Conservation (phyloP, 2,797 vertebrate species). For the Iguana delicatissima region DNA sequence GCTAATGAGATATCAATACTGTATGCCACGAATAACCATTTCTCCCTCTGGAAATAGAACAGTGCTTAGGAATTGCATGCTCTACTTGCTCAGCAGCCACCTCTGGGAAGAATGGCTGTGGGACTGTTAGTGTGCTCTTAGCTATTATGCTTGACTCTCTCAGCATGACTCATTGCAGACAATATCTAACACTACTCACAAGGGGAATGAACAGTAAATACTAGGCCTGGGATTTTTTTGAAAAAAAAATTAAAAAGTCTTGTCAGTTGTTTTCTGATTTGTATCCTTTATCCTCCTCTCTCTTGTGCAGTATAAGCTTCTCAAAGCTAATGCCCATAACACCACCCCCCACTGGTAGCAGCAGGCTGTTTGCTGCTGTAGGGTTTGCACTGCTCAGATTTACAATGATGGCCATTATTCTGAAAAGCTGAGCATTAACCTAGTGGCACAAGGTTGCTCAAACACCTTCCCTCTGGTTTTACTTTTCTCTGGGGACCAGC, state of each 20-base stretch:
- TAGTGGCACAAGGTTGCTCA: constrained; percentile 71
- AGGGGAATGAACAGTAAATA: constrained; percentile 80
- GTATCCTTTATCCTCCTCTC: constrained; percentile 81
- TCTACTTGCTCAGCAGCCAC: constrained; percentile 55
- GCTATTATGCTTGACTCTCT: constrained; percentile 76
- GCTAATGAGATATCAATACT: constrained; percentile 28
- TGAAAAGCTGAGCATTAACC: constrained; percentile 69
- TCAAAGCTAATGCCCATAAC: constrained; percentile 80
- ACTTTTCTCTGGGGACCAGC: constrained; percentile 63
- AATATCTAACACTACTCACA: constrained; percentile 70
- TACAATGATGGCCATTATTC: constrained; percentile 75
- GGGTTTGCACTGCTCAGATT: constrained; percentile 70
- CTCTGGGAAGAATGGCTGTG: constrained; percentile 64
- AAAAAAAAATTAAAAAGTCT: constrained; percentile 52
- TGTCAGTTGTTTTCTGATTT: constrained; percentile 76
- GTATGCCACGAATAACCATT: not conserved
- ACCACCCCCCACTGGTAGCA: constrained; percentile 79
- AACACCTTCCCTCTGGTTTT: constrained; percentile 75
- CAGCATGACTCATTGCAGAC: constrained; percentile 78
- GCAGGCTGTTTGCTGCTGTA: constrained; percentile 71
- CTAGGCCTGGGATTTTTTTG: constrained; percentile 60
- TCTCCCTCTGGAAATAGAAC: constrained; percentile 52
- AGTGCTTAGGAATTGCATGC: constrained; percentile 69
- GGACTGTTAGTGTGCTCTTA: constrained; percentile 71
- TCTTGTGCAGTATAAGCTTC: constrained; percentile 78